phyloP scores from a whole-genome alignment of 1,140 invertebrate genomes.

The Pygmarrhopalites habei region DNA sequence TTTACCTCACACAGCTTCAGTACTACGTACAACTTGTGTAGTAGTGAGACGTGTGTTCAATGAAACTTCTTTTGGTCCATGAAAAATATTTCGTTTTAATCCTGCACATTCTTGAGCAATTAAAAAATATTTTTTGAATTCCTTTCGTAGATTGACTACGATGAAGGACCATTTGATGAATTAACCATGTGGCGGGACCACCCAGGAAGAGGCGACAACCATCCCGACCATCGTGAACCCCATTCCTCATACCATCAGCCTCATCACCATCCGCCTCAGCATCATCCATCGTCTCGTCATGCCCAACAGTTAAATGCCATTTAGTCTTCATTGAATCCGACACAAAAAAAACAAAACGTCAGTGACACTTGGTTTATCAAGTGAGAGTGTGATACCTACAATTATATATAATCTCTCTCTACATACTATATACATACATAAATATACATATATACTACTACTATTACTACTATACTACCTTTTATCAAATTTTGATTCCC shows the following conservation, averaged over 20 bases:
- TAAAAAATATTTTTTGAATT: too few relatives aligned
- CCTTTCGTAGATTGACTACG: too few relatives aligned
- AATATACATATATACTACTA: slow-evolving; percentile 1
- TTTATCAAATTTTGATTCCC: neutral
- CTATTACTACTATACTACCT: neutral
- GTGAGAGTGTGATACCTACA: slow-evolving; percentile 15
- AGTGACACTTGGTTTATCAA: slow-evolving; percentile 12
- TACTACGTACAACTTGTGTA: too few relatives aligned
- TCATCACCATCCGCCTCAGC: slow-evolving; percentile 26
- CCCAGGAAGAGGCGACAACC: neutral
- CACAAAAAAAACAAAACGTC: neutral
- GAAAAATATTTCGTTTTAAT: too few relatives aligned
- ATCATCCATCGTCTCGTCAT: slow-evolving; percentile 28
- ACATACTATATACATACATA: neutral
- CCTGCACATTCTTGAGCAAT: too few relatives aligned
- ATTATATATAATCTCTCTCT: neutral
- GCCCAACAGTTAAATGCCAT: slow-evolving; percentile 38
- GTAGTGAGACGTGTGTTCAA: too few relatives aligned
- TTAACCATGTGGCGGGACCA: slow-evolving; percentile 25
- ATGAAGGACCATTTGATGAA: slow-evolving; percentile 37
- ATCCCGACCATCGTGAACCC: slow-evolving; percentile 15
- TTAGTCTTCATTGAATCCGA: slow-evolving; percentile 12
- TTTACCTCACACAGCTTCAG: too few relatives aligned
- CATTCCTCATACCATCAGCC: slow-evolving; percentile 25
- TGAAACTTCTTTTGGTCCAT: too few relatives aligned